Percentiles rank a stretch among this genome's conserved stretches.
These are phyloP conservation scores for Poeciliopsis presidionis DNA, from an alignment of 2,797 vertebrate genomes.

Conservation along the genomic window DNA sequence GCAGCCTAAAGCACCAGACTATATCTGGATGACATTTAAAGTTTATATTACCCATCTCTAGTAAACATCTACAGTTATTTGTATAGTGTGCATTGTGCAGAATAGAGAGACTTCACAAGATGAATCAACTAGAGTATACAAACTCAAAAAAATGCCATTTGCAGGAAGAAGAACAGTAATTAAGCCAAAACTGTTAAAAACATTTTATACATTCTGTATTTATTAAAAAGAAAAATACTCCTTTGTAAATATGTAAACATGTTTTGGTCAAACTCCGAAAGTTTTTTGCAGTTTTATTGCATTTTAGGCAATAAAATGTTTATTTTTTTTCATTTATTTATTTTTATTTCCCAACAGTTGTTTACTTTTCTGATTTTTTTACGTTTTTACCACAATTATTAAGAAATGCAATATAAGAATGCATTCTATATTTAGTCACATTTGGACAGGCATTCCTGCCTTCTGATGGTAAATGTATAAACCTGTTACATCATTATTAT, in stretches of 20 bases:
- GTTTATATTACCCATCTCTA: not conserved
- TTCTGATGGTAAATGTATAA: slow-evolving; percentile 60
- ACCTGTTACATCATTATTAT: slow-evolving; percentile 36
- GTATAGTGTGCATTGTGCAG: not conserved
- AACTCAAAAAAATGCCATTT: too few relatives aligned
- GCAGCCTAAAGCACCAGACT: not conserved
- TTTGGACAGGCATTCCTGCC: slow-evolving; percentile 67
- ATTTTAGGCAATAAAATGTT: too few relatives aligned
- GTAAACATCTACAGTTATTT: not conserved
- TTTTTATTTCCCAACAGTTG: slow-evolving; percentile 32
- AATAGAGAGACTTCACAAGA: not conserved
- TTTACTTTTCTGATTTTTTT: slow-evolving; percentile 48
- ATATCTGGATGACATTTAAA: not conserved
- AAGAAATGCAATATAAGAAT: slow-evolving; percentile 22
- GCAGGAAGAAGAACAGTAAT: too few relatives aligned
- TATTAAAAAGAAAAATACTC: too few relatives aligned
- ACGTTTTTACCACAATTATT: slow-evolving; percentile 35
- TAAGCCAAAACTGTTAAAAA: too few relatives aligned
- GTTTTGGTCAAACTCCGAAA: too few relatives aligned
- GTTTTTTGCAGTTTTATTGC: too few relatives aligned
- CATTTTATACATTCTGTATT: too few relatives aligned
- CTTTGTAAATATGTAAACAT: too few relatives aligned
- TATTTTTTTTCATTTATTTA: too few relatives aligned
- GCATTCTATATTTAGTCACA: slow-evolving; percentile 45
- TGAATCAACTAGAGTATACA: too few relatives aligned